Evolutionary conservation across 2,888 invertebrate species (phyloP).

Genomic region (Rhagium mordax): DNA sequence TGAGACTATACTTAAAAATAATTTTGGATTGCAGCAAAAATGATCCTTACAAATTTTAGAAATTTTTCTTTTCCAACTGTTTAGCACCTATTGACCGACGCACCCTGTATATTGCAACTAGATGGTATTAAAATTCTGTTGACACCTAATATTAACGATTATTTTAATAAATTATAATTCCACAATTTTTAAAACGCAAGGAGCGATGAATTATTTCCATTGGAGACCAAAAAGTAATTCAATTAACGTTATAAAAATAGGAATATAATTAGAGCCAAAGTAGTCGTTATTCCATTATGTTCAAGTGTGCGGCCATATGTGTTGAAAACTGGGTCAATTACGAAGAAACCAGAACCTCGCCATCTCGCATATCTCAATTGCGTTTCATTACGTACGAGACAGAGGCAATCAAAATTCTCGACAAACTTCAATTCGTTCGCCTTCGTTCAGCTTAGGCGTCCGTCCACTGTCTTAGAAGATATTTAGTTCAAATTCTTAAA

Average conservation of each 20-base stretch:
- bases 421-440: not conserved
- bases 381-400: not conserved
- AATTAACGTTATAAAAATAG: not conserved
- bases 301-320: not conserved
- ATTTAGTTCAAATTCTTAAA: too few species aligned
- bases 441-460: not conserved
- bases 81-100: too few species aligned
- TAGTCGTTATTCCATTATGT: not conserved
- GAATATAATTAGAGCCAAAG: not conserved
- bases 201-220: too few species aligned
- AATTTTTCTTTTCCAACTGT: too few species aligned
- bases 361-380: not conserved
- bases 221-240: too few species aligned
- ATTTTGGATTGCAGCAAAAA: too few species aligned
- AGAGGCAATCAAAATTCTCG: slow-evolving; percentile 18
- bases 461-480: not conserved
- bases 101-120: too few species aligned
- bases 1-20: too few species aligned
- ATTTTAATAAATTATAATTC: not conserved
- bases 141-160: not conserved
- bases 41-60: too few species aligned
- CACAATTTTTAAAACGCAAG: not conserved
- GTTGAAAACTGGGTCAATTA: slow-evolving; percentile 1
- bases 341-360: not conserved
- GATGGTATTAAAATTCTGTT: not conserved